A percentile compares a stretch with the other conserved stretches of the same genome.
Evolutionary conservation across 2,888 invertebrate genomes (phyloP).

Genomic region (Dendrolimus pini): DNA sequence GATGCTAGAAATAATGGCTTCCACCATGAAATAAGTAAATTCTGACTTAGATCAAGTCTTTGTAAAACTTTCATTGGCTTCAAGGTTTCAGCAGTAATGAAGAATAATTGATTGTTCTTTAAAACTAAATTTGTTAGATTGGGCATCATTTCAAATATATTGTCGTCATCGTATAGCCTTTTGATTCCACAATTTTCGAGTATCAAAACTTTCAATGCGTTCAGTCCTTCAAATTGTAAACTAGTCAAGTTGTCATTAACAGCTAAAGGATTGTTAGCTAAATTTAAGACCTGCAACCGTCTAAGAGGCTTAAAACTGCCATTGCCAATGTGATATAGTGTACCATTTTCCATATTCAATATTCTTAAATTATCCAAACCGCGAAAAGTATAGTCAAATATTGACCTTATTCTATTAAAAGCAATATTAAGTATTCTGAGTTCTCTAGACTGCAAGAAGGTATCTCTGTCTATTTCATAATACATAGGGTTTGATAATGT

Average conservation of each 20-base stretch:
- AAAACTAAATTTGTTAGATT: conserved; percentile 68
- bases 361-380: conserved; percentile 65
- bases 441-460: conserved; percentile 63
- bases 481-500: conserved; percentile 53
- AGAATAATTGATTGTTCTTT: conserved; percentile 62
- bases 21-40: conserved; percentile 73
- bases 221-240: conserved; percentile 63
- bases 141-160: conserved; percentile 68
- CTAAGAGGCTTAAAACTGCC: conserved; percentile 60
- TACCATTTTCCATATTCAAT: conserved; percentile 71
- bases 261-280: conserved; percentile 72
- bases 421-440: conserved; percentile 69
- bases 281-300: conserved; percentile 63
- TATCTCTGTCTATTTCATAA: conserved; percentile 66
- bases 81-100: conserved; percentile 54
- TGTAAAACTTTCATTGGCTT: conserved; percentile 55
- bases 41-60: conserved; percentile 68
- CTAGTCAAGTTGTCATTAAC: conserved; percentile 52
- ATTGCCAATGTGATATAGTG: conserved; percentile 63
- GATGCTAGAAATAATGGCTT: conserved; percentile 60
- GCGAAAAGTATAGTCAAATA: conserved; percentile 67
- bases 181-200: conserved; percentile 70
- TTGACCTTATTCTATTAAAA: conserved; percentile 68
- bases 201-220: conserved; percentile 60
- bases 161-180: conserved; percentile 51